These are phyloP conservation scores for Cyphomyrus plagiostoma DNA, from an alignment of 2,113 vertebrate genomes.

Conservation along the genomic window DNA sequence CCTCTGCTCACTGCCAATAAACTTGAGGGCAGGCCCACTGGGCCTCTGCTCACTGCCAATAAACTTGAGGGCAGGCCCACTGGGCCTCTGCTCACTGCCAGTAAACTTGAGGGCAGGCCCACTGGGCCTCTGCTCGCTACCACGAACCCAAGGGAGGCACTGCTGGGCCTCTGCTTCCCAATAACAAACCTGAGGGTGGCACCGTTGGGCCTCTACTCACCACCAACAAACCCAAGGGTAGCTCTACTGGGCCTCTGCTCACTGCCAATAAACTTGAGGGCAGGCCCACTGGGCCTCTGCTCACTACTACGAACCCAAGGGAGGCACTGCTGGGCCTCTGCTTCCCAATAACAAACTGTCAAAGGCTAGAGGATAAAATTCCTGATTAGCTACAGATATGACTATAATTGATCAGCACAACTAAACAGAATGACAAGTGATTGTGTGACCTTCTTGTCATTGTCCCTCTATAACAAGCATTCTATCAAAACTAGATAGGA, in stretches of 20 bases:
- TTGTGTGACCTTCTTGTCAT: not conserved
- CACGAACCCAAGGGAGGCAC: not conserved
- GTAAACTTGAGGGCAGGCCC: no score
- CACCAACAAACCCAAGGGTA: no score
- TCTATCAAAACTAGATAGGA: not conserved
- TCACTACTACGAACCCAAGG: no score
- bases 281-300: no score
- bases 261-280: no score
- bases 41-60: no score
- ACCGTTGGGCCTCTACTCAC: not conserved
- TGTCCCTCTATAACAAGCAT: not conserved
- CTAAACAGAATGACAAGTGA: not conserved
- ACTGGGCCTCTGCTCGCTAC: no score
- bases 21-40: no score
- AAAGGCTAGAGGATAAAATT: not conserved
- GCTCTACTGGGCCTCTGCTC: no score
- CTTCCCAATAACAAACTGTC: not conserved
- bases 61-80: no score
- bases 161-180: not conserved
- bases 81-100: no score
- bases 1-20: not conserved
- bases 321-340: no score
- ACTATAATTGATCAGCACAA: not conserved
- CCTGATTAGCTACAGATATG: not conserved
- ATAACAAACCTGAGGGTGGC: not conserved